Base-by-base conservation (phyloP, 2,797 vertebrate genomes). In the Bradypodion ventrale region DNA sequence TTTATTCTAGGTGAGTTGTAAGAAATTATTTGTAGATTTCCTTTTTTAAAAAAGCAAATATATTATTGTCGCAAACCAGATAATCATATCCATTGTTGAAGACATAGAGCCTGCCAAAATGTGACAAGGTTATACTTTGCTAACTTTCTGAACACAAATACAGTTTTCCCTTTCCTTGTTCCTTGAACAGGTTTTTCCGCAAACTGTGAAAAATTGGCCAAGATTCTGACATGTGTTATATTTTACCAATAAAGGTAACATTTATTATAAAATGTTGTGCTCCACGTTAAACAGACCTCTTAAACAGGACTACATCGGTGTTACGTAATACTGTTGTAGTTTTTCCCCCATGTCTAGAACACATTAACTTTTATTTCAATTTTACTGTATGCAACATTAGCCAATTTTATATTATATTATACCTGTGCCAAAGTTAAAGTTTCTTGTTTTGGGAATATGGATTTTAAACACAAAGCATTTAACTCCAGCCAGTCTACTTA, bases 11-110 rank as follows among this genome's bases (percentile, higher is more conserved):
- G 37, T 29, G 35, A 25, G 52, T 60, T 80, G 63, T 37, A 75
- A 75, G 62, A 70, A 75, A 60, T 27, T 66, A 56, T 79, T 66
- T 27, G 59, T 59, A 35, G 40, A 59, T 68, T 83, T 78, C 83
- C 37, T 83, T 84, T 77, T 35, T 83, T 70, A n/a, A n/a, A n/a
- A n/a, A 70, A 60, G 49, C 75, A 77, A 83, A 29, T 29, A 40
- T 70, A 78, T 60, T 7, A 80, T 56, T 8, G 25, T 70, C 21
- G 16, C 2, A 79, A 63, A 74, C 15, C 62, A 83, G 52, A 86
- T 59, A 78, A 32, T 82, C 65, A 3, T 2, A 83, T 16, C 2
- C 16, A 27, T 1, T 80, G 0, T 15, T 82, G 76, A 82, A n/a
- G 5, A 5, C 23, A 19, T 7, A 29, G 10, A 29, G 65, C 5